These are phyloP conservation scores for Urocitellus parryii DNA, from an alignment of 2,113 vertebrate species.

Conservation along the genomic window DNA sequence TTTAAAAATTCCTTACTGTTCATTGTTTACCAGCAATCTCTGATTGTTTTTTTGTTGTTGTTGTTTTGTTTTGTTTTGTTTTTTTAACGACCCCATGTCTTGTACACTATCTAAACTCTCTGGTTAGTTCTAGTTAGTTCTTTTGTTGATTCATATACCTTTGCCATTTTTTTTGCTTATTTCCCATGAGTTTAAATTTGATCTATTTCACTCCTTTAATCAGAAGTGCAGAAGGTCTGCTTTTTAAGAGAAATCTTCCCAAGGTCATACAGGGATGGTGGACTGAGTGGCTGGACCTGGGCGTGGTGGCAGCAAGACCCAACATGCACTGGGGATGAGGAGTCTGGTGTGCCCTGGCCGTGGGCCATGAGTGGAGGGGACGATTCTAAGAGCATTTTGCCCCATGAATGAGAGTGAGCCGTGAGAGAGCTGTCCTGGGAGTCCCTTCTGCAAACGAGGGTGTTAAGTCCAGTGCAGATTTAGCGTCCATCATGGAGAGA, in stretches of 20 bases:
- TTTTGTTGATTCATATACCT: neutral
- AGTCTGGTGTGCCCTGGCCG: neutral
- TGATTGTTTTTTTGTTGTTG: neutral
- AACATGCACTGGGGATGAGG: neutral
- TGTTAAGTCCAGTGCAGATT: neutral
- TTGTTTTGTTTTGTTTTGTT: too few relatives aligned
- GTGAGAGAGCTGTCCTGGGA: neutral
- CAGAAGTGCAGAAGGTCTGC: neutral
- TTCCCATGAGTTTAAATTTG: neutral
- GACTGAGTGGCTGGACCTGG: neutral
- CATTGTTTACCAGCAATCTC: neutral
- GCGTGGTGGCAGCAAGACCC: neutral
- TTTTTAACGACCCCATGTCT: too few relatives aligned
- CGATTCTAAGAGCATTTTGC: neutral
- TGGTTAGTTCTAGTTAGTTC: neutral
- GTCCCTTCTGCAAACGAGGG: neutral
- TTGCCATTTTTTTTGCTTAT: conserved; percentile 3
- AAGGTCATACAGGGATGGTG: neutral
- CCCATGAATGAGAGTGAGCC: neutral
- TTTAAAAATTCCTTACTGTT: neutral
- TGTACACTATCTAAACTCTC: neutral
- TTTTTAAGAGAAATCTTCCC: neutral
- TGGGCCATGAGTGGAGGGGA: neutral
- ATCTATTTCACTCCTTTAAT: neutral
- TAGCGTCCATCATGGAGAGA: neutral